These are phyloP conservation scores for Lycocerus yunnanus DNA, from an alignment of 2,888 invertebrate genomes.

Conservation along the genomic window DNA sequence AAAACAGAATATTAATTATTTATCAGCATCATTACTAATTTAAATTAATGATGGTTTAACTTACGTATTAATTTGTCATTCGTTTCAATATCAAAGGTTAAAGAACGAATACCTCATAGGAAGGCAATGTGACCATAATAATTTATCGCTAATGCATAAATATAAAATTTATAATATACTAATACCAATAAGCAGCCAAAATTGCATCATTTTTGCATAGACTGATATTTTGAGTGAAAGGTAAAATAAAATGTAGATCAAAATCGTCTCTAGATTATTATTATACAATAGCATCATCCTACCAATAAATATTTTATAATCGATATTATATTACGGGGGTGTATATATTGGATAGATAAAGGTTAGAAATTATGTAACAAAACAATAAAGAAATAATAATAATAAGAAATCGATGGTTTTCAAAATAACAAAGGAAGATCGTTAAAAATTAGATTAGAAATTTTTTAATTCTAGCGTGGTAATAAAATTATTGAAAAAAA, in stretches of 20 bases:
- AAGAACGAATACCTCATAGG: background rate
- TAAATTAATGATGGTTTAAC: background rate
- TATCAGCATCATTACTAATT: background rate
- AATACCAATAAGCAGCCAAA: background rate
- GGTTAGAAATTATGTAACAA: background rate
- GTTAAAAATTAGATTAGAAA: background rate
- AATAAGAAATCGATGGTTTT: background rate
- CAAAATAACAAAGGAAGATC: background rate
- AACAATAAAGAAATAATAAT: background rate
- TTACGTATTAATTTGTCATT: background rate
- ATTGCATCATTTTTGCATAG: background rate
- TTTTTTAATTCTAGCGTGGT: too few species aligned
- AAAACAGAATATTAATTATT: background rate
- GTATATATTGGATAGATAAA: background rate
- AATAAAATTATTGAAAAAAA: too few species aligned
- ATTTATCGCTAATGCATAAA: background rate
- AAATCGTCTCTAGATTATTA: background rate
- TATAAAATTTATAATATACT: too few species aligned
- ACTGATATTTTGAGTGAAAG: background rate
- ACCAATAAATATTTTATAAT: background rate
- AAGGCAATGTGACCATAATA: background rate
- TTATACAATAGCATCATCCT: background rate
- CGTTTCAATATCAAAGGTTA: background rate
- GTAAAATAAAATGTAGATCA: background rate
- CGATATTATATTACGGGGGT: background rate